phyloP scores from a whole-genome alignment of 2,888 invertebrate genomes.

The Rambutsinella grinnellia region DNA sequence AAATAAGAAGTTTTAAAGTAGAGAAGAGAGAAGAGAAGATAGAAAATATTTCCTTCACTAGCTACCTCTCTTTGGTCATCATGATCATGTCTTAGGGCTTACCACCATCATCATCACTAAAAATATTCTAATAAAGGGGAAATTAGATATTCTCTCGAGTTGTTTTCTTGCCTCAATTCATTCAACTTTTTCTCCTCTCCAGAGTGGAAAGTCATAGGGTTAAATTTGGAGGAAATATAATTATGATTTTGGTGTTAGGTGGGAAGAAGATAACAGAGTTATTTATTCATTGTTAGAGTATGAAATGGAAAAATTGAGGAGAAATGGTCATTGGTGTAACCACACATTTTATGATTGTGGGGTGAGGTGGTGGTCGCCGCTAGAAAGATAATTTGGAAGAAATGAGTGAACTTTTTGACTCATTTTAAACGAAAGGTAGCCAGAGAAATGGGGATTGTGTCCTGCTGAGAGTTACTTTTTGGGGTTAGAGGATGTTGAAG shows the following conservation, averaged over 20 bases:
- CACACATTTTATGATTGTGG: conserved; percentile 22
- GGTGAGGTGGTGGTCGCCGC: background rate
- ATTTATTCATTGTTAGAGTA: background rate
- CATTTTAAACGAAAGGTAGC: conserved; percentile 2
- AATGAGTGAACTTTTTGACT: conserved; percentile 38
- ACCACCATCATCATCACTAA: conserved; percentile 5
- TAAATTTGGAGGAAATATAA: background rate
- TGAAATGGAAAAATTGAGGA: background rate
- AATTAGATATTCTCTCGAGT: background rate
- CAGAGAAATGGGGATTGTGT: no score
- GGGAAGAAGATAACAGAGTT: background rate
- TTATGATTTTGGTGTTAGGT: background rate
- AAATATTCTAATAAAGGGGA: conserved; percentile 17
- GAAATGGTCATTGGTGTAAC: conserved; percentile 29
- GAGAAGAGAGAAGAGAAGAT: background rate
- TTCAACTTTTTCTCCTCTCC: background rate
- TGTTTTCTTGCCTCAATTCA: background rate
- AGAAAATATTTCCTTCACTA: no score
- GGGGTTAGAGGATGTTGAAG: no score
- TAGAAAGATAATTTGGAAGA: conserved; percentile 37
- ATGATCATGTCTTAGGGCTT: background rate
- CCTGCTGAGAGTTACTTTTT: no score
- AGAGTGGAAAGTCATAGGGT: no score
- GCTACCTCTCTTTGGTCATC: conserved; percentile 46
- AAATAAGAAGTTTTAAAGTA: background rate